These are phyloP conservation scores for Poecilia latipinna DNA, from an alignment of 2,113 vertebrate species.

Conservation along the genomic window DNA sequence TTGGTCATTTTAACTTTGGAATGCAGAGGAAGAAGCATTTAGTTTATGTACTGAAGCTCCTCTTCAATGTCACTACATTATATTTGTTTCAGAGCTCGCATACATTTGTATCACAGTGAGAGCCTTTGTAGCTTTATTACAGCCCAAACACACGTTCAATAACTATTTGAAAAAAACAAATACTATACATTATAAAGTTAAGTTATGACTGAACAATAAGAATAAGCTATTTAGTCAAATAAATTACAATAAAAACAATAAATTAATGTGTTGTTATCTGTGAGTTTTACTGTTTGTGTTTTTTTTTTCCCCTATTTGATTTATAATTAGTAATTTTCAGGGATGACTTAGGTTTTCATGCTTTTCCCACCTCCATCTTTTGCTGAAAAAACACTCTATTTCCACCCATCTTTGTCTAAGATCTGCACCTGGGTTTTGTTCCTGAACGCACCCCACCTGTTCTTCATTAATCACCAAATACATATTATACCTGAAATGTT, in stretches of 20 bases:
- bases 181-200: neutral
- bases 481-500: too few species aligned
- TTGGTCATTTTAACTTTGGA: conserved; percentile 8
- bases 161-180: neutral
- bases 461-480: too few species aligned
- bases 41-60: too few species aligned
- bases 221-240: neutral
- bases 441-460: too few species aligned
- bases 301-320: too few species aligned
- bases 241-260: neutral
- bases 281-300: neutral
- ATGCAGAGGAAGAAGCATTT: neutral
- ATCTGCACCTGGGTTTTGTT: too few species aligned
- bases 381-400: too few species aligned
- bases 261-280: neutral
- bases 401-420: too few species aligned
- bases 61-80: neutral
- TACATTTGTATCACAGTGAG: neutral
- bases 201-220: neutral
- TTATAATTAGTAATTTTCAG: too few species aligned
- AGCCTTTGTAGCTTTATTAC: neutral
- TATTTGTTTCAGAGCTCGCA: neutral
- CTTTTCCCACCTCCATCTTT: too few species aligned
- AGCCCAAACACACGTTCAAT: neutral
- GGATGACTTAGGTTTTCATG: too few species aligned